phyloP scores from a whole-genome alignment of 1,140 invertebrate genomes.

The Macrotrachela quadricornifera region DNA sequence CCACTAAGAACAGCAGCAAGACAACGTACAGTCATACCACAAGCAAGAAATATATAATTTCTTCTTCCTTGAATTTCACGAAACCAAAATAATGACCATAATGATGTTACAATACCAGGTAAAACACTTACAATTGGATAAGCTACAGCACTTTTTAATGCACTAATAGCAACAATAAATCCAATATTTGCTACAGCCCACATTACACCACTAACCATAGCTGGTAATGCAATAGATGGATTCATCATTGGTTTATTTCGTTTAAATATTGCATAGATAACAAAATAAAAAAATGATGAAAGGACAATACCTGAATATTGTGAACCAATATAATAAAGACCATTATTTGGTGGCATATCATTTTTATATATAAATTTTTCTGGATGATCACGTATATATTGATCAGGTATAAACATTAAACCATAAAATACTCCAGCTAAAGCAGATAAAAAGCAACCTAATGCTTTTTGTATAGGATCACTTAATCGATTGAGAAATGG shows the following conservation, averaged over 20 bases:
- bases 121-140: no score
- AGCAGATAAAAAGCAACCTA: constrained; percentile 8
- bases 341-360: constrained; percentile 9
- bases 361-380: not conserved
- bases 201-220: constrained; percentile 25
- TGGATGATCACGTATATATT: no score
- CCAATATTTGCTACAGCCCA: constrained; percentile 28
- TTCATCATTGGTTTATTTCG: constrained; percentile 26
- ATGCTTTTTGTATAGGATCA: not conserved
- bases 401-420: constrained; percentile 9
- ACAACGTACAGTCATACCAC: no score
- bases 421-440: constrained; percentile 11
- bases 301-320: constrained; percentile 30
- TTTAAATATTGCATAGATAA: constrained; percentile 24
- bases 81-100: no score
- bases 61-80: no score
- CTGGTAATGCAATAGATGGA: constrained; percentile 26
- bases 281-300: constrained; percentile 25
- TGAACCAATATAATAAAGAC: constrained; percentile 31
- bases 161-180: constrained; percentile 32
- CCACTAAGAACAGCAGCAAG: no score
- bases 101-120: no score
- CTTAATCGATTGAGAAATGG: not conserved
- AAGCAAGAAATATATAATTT: no score
- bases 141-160: constrained; percentile 13